Evolutionary conservation across 1,140 invertebrate genomes (phyloP).

Genomic region (Calycopis cecrops): DNA sequence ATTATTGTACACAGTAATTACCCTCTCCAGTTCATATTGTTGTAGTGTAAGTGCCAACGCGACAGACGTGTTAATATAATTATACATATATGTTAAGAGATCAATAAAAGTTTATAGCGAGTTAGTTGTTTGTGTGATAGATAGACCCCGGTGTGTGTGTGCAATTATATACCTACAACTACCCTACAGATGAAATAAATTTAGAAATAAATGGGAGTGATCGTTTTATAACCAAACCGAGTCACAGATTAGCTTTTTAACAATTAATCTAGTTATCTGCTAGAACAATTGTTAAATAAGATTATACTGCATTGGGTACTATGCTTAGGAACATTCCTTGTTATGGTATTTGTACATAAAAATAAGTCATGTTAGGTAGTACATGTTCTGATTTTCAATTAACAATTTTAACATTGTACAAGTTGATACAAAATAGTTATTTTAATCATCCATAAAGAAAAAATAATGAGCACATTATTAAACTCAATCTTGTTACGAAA

Average conservation of each 20-base stretch:
- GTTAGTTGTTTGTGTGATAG: constrained; percentile 42
- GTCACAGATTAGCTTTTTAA: neutral
- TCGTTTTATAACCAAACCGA: neutral
- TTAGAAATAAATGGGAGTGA: neutral
- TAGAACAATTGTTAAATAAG: too few species aligned
- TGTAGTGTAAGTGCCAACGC: constrained; percentile 15
- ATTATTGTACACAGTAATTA: constrained; percentile 22
- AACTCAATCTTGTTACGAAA: too few species aligned
- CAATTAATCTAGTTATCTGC: too few species aligned
- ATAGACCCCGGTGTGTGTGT: constrained; percentile 25
- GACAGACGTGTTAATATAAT: constrained; percentile 37
- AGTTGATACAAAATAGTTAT: too few species aligned
- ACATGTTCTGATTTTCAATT: too few species aligned
- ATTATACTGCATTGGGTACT: too few species aligned
- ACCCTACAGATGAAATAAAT: constrained; percentile 2
- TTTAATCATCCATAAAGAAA: too few species aligned
- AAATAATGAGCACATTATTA: too few species aligned
- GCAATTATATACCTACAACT: constrained; percentile 2
- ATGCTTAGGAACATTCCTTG: too few species aligned
- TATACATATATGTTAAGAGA: constrained; percentile 60
- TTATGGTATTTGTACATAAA: too few species aligned
- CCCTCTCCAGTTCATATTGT: constrained; percentile 1
- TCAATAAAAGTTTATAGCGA: constrained; percentile 60
- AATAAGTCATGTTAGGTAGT: too few species aligned
- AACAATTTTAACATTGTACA: too few species aligned